phyloP scores from a whole-genome alignment of 2,113 vertebrate genomes.

The Pangasianodon gigas region DNA sequence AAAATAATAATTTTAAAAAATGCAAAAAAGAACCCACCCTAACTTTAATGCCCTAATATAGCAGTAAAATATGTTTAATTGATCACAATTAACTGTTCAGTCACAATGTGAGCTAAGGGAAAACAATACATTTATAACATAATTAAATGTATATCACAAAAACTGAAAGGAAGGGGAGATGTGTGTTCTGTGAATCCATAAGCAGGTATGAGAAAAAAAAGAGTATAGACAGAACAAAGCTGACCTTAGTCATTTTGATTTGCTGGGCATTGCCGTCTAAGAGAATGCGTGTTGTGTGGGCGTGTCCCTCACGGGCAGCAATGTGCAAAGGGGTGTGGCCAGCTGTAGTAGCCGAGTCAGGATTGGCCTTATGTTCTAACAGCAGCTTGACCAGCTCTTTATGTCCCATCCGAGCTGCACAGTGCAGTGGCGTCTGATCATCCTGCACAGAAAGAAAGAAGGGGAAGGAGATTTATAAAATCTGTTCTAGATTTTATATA shows the following conservation, averaged over 20 bases:
- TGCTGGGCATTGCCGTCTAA: conserved; percentile 88
- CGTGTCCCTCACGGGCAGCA: conserved; percentile 85
- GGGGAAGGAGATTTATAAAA: not conserved
- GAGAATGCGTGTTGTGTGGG: conserved; percentile 82
- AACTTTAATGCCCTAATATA: not conserved
- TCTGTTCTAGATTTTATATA: too few relatives aligned
- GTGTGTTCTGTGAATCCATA: not conserved
- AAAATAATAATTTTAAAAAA: not conserved
- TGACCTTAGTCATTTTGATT: conserved; percentile 93
- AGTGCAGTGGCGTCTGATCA: conserved; percentile 96
- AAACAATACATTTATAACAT: not conserved
- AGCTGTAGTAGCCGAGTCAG: conserved; percentile 87
- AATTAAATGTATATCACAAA: not conserved
- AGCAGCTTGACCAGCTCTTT: conserved; percentile 86
- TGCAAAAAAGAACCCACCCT: not conserved
- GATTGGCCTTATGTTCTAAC: conserved; percentile 82
- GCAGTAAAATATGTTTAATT: not conserved
- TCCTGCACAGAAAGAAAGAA: conserved; percentile 73
- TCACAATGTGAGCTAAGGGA: not conserved
- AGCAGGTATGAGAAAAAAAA: not conserved
- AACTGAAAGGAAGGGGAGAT: not conserved
- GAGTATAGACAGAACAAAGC: not conserved
- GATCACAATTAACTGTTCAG: not conserved
- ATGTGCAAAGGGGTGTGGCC: conserved; percentile 93
- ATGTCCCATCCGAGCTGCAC: conserved; percentile 92